Percentiles rank a stretch among this genome's conserved stretches.
Evolutionary conservation across 2,113 vertebrate species (phyloP).

Genomic region (Melanocharis versteri): DNA sequence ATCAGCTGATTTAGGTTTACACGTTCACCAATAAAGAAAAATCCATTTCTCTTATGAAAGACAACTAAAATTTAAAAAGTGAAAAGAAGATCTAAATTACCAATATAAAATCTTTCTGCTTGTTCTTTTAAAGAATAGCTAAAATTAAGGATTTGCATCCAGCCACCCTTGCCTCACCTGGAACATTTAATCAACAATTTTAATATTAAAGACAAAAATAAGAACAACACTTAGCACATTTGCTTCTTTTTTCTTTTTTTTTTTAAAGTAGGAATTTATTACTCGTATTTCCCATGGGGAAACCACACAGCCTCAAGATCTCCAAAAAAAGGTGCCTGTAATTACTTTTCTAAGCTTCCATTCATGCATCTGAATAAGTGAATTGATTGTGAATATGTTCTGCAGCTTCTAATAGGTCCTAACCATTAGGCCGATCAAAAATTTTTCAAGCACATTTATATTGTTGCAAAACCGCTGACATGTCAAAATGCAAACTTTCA

Average conservation of each 20-base stretch:
- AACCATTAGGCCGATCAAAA: slow-evolving; percentile 56
- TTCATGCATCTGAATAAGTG: slow-evolving; percentile 51
- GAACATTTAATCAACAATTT: not conserved
- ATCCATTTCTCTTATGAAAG: not conserved
- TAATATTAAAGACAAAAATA: slow-evolving; percentile 3
- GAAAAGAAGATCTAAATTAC: not conserved
- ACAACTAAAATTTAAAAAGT: not conserved
- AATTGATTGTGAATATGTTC: slow-evolving; percentile 27
- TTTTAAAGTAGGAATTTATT: not conserved
- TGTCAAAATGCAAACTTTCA: not conserved
- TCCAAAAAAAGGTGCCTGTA: slow-evolving; percentile 40
- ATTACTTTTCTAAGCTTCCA: slow-evolving; percentile 50
- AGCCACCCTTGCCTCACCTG: not conserved
- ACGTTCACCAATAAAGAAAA: not conserved
- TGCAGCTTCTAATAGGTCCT: slow-evolving; percentile 8
- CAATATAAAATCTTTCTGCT: not conserved
- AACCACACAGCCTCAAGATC: slow-evolving; percentile 7
- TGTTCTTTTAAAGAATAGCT: not conserved
- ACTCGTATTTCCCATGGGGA: slow-evolving; percentile 10
- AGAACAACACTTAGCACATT: not conserved
- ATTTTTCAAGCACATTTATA: slow-evolving; percentile 24
- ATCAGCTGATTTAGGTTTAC: not conserved
- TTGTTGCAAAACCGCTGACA: not conserved
- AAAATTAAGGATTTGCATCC: not conserved
- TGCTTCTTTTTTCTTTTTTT: not conserved